phyloP scores from a whole-genome alignment of 2,113 vertebrate genomes.

The Ceyx cyanopectus region DNA sequence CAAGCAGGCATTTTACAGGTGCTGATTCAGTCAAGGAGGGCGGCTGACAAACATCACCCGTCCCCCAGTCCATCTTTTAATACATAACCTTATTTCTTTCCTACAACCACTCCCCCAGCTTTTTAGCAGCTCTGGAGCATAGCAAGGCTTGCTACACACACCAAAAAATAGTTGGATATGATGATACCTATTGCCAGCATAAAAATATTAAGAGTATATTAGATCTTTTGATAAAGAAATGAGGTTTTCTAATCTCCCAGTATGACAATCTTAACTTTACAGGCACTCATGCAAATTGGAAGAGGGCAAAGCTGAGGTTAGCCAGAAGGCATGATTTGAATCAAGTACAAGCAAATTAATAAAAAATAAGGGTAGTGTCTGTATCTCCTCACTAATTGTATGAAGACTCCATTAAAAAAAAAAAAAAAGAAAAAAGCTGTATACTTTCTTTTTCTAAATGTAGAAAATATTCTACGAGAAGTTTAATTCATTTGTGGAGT shows the following conservation, averaged over 20 bases:
- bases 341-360: not conserved
- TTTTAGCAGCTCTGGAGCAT: not conserved
- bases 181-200: not conserved
- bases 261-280: constrained; percentile 3
- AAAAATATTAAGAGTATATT: constrained; percentile 39
- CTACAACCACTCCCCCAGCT: not conserved
- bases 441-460: not conserved
- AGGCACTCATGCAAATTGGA: constrained; percentile 1
- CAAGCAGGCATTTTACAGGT: not conserved
- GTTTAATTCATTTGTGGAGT: not conserved
- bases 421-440: not conserved
- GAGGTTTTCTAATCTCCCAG: constrained; percentile 29
- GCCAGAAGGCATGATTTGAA: constrained; percentile 28
- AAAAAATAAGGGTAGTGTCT: not conserved
- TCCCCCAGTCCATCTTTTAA: not conserved
- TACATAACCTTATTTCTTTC: not conserved
- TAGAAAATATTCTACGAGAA: not conserved
- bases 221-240: constrained; percentile 33
- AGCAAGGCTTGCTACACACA: not conserved
- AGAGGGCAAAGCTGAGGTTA: constrained; percentile 11
- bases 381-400: not conserved
- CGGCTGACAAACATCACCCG: not conserved
- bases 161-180: not conserved
- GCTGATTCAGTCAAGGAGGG: not conserved
- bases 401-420: not conserved